These are phyloP conservation scores for Brenthis hecate DNA, from an alignment of 2,888 invertebrate genomes.

Conservation along the genomic window DNA sequence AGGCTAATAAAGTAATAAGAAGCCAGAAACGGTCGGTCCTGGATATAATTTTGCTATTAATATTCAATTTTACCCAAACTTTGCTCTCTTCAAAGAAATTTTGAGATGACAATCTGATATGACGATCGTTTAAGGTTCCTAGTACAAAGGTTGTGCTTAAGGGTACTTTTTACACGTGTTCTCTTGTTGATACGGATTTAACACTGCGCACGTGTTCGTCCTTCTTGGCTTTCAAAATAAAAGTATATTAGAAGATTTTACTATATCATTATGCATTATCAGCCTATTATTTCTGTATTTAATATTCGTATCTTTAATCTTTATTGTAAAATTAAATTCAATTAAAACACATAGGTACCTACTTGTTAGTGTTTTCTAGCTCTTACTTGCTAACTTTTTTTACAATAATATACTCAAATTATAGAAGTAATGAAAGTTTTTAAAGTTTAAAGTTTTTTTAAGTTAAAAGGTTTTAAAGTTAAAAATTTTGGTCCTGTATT, in stretches of 20 bases:
- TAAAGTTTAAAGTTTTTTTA: no score
- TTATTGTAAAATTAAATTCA: no score
- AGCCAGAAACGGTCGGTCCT: constrained; percentile 58
- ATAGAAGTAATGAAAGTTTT: no score
- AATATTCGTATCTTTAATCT: no score
- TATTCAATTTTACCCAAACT: constrained; percentile 79
- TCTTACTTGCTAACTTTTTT: no score
- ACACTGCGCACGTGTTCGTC: constrained; percentile 41
- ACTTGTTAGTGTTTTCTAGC: no score
- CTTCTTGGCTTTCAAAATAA: neutral
- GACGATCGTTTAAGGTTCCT: constrained; percentile 70
- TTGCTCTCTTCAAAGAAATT: constrained; percentile 76
- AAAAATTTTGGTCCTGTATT: no score
- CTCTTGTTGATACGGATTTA: constrained; percentile 45
- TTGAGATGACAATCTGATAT: constrained; percentile 70
- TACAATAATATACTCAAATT: no score
- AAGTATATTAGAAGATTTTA: neutral
- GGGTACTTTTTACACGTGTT: constrained; percentile 51
- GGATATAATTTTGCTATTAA: constrained; percentile 80
- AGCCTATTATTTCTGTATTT: no score
- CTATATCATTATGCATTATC: no score
- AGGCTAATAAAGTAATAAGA: constrained; percentile 80
- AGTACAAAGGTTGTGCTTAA: constrained; percentile 53
- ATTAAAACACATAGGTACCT: no score
- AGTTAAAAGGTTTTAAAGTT: no score